Evolutionary conservation across 2,797 vertebrate species (phyloP), one percentile per base, ranked within the genome.

Genomic region (Clarias pachynema): DNA sequence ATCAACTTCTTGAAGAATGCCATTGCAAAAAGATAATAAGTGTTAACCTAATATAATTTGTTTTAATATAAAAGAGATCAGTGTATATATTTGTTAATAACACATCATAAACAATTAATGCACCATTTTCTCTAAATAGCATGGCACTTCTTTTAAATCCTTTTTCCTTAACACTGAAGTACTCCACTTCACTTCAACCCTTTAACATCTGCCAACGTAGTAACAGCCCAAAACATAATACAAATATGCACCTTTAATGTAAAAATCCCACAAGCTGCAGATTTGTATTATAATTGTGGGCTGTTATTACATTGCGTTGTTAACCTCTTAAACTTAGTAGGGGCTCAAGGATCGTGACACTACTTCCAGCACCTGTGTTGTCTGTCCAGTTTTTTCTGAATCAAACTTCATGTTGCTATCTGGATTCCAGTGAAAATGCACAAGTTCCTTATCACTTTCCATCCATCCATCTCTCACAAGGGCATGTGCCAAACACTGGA

Each of bases 321-420:
- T 31, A 26, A 74, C 72, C 72, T n/a, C 12, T 26, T 16, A 14
- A 53, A 12, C 3, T 83, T 44, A 20, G 53, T 44, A 20, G 53
- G 74, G 77, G 63, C 56, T 74, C 34, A 20, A 80, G 82, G 31
- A 56, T 69, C 2, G 16, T 44, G 53, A 6, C 37, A 40, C n/a
- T 84, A 56, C 5, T 59, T 20, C 22, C 66, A 82, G 73, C 79
- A 81, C 59, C 7, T 63, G 20, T 88, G 49, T n/a, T 74, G 15
- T 56, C 81, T 86, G 16, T 88, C 70, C 88, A 72, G 74, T 75
- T 65, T 70, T 87, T 31, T 89, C 65, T 80, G 84, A 40, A 84
- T 59, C 68, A 65, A 59, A 84, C 83, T 89, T 62, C 2, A 24
- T 79, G 75, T 86, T 73, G 63, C 80, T 85, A 85, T 84, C 84